Conservation (phyloP, 2,888 invertebrate species). For the Barypeithes pellucidus region DNA sequence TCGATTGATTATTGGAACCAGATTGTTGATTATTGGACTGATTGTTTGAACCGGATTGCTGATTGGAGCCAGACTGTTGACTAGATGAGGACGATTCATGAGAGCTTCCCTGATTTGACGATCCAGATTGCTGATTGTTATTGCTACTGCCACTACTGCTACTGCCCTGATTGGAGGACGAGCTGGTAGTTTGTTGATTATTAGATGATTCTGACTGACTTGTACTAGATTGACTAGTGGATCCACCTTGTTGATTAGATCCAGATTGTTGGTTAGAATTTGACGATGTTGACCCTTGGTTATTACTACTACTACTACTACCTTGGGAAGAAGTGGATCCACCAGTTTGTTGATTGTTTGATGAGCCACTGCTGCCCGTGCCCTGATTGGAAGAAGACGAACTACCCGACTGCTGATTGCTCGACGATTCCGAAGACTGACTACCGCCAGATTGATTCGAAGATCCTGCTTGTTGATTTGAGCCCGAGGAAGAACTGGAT, state of each 20-base stretch:
- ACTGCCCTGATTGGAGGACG: slow-evolving; percentile 18
- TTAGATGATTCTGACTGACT: slow-evolving; percentile 44
- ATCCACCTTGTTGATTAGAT: slow-evolving; percentile 50
- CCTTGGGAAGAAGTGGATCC: slow-evolving; percentile 38
- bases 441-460: slow-evolving; percentile 22
- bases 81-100: too few relatives aligned
- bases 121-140: slow-evolving; percentile 48
- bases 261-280: slow-evolving; percentile 38
- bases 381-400: slow-evolving; percentile 33
- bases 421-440: too few relatives aligned
- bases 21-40: slow-evolving; percentile 47
- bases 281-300: slow-evolving; percentile 24
- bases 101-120: slow-evolving; percentile 30
- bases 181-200: slow-evolving; percentile 9
- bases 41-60: slow-evolving; percentile 36
- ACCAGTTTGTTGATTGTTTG: slow-evolving; percentile 21
- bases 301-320: slow-evolving; percentile 26
- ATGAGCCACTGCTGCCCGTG: slow-evolving; percentile 2
- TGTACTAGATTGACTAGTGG: slow-evolving; percentile 24
- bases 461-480: slow-evolving; percentile 2
- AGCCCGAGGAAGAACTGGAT: background rate
- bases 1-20: slow-evolving; percentile 39
- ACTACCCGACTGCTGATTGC: slow-evolving; percentile 14
- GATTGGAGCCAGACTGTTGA: slow-evolving; percentile 51
- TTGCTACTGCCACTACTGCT: slow-evolving; percentile 32